These are phyloP conservation scores for Lordiphosa stackelbergi DNA, from an alignment of 1,140 invertebrate species.

Conservation along the genomic window DNA sequence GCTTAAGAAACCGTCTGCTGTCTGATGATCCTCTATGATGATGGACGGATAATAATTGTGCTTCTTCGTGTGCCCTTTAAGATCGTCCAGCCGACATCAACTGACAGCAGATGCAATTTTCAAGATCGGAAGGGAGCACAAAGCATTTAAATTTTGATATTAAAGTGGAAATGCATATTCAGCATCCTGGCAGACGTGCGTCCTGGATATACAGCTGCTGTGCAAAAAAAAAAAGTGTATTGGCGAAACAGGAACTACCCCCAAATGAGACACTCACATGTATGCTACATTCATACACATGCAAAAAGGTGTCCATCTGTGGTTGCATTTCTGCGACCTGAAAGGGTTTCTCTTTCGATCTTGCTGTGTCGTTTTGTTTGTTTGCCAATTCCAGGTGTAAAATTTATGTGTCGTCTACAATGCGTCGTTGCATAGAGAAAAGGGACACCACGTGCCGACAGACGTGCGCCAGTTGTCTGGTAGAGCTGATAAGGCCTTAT, in stretches of 20 bases:
- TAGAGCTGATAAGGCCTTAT: slow-evolving; percentile 46
- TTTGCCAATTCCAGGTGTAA: slow-evolving; percentile 76
- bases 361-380: slow-evolving; percentile 34
- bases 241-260: slow-evolving; percentile 62
- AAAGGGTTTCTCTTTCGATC: slow-evolving; percentile 40
- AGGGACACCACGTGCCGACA: slow-evolving; percentile 48
- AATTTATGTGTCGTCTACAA: slow-evolving; percentile 36
- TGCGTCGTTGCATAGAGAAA: slow-evolving; percentile 18
- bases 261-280: slow-evolving; percentile 1
- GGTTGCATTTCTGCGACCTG: slow-evolving; percentile 45
- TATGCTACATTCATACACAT: slow-evolving; percentile 15
- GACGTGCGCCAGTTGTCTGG: slow-evolving; percentile 68
- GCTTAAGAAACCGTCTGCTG: neutral
- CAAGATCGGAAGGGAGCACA: slow-evolving; percentile 58
- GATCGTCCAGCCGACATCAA: slow-evolving; percentile 15
- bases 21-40: slow-evolving; percentile 9
- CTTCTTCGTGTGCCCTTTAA: too few species aligned
- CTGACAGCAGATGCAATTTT: slow-evolving; percentile 68
- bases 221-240: slow-evolving; percentile 45
- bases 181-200: slow-evolving; percentile 71
- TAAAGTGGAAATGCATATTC: slow-evolving; percentile 76
- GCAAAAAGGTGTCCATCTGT: slow-evolving; percentile 56
- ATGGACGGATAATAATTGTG: slow-evolving; percentile 9
- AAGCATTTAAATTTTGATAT: slow-evolving; percentile 74
- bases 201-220: slow-evolving; percentile 71